Conservation (phyloP, 2,888 invertebrate species). For the Drosophila testacea region DNA sequence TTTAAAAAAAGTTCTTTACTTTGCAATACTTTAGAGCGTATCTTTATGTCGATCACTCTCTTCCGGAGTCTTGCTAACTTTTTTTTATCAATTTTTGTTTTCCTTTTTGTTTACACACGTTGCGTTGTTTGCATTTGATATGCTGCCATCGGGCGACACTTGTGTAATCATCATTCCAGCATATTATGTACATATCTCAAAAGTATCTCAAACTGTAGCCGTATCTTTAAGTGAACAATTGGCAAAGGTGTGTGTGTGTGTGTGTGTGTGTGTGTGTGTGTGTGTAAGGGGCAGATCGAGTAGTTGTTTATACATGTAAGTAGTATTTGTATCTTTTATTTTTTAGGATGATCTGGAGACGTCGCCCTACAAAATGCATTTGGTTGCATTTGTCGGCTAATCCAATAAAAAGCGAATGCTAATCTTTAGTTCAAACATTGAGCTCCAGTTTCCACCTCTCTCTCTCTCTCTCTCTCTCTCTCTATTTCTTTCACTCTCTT, state of each 20-base stretch:
- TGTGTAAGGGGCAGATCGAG: too few relatives aligned
- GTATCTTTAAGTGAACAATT: constrained; percentile 30
- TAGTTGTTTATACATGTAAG: too few relatives aligned
- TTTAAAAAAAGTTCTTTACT: neutral
- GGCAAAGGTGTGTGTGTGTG: constrained; percentile 7
- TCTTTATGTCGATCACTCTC: constrained; percentile 1
- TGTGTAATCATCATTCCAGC: constrained; percentile 72
- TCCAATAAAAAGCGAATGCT: constrained; percentile 54
- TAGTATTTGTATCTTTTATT: neutral
- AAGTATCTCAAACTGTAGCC: constrained; percentile 13
- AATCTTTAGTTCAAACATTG: constrained; percentile 64
- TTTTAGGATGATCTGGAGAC: neutral
- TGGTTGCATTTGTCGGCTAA: constrained; percentile 34
- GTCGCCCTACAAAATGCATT: constrained; percentile 31
- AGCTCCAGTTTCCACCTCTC: constrained; percentile 7
- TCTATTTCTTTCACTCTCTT: neutral
- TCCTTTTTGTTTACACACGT: constrained; percentile 63
- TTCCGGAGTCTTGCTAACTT: neutral
- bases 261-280: too few relatives aligned
- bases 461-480: neutral
- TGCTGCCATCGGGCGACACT: constrained; percentile 59
- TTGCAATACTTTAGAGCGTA: constrained; percentile 2
- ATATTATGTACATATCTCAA: constrained; percentile 10
- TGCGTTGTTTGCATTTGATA: constrained; percentile 66
- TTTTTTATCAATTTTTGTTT: constrained; percentile 58